These are phyloP conservation scores for Callaeas wilsoni DNA, from an alignment of 2,113 vertebrate genomes.

Conservation along the genomic window DNA sequence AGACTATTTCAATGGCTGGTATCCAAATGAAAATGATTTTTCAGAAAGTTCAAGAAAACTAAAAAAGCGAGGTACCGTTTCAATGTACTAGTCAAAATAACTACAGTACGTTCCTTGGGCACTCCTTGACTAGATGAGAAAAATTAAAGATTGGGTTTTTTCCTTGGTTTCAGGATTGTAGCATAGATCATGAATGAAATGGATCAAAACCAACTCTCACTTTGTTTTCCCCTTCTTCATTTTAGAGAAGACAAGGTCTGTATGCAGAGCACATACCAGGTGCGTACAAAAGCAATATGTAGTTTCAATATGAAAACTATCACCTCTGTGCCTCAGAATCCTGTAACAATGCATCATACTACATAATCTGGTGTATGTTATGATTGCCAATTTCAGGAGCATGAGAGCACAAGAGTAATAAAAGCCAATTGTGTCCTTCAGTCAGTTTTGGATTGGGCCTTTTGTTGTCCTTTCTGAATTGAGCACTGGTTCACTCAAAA, in stretches of 20 bases:
- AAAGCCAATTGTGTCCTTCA: fast-evolving
- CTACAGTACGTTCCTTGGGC: fast-evolving
- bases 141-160: background rate
- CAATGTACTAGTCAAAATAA: background rate
- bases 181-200: background rate
- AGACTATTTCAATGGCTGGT: background rate
- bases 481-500: background rate
- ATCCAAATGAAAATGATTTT: background rate
- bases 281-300: background rate
- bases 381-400: background rate
- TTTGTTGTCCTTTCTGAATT: background rate
- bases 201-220: background rate
- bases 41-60: background rate
- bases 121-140: background rate
- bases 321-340: background rate
- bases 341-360: background rate
- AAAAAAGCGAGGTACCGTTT: background rate
- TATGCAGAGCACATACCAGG: background rate
- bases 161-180: background rate
- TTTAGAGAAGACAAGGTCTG: background rate
- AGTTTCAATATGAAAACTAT: constrained; percentile 39
- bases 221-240: background rate
- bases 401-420: background rate
- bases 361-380: background rate
- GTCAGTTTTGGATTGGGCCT: background rate